Percentiles rank a stretch among this genome's conserved stretches.
phyloP scores from a whole-genome alignment of 2,113 vertebrate genomes.

The Brachyistius frenatus region DNA sequence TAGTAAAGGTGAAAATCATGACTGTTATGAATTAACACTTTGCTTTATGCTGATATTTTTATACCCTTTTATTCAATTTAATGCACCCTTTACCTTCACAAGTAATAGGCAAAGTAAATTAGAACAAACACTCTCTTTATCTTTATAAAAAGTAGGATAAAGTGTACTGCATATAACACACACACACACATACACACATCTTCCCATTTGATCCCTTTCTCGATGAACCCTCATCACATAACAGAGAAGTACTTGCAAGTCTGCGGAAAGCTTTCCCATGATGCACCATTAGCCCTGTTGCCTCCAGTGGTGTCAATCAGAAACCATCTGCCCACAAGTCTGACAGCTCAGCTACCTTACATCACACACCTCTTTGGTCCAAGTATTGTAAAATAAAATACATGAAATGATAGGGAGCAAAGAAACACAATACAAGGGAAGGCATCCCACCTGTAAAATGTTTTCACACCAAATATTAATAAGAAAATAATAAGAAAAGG shows the following conservation, averaged over 20 bases:
- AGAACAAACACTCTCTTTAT: too few relatives aligned
- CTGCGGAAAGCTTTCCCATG: conserved; percentile 65
- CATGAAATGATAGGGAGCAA: conserved; percentile 36
- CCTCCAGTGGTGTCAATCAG: conserved; percentile 71
- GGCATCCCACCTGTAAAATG: background rate
- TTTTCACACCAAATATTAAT: conserved; percentile 7
- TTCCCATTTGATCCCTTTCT: conserved; percentile 56
- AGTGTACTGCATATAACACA: background rate
- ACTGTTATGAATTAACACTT: background rate
- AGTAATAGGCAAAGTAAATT: too few relatives aligned
- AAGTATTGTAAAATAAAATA: conserved; percentile 54
- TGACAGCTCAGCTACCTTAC: conserved; percentile 63
- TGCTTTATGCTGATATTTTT: background rate
- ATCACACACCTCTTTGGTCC: conserved; percentile 73
- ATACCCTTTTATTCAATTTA: background rate
- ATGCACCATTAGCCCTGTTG: conserved; percentile 61
- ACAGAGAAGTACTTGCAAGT: conserved; percentile 63
- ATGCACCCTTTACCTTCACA: background rate
- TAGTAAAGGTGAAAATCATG: background rate
- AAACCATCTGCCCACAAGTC: conserved; percentile 51
- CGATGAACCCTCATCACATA: conserved; percentile 55
- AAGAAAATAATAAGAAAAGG: too few relatives aligned
- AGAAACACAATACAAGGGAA: conserved; percentile 7
- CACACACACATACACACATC: conserved; percentile 12
- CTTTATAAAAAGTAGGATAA: too few relatives aligned